Evolutionary conservation across 2,888 invertebrate genomes (phyloP).

Genomic region (Scaptomyza tumidula): DNA sequence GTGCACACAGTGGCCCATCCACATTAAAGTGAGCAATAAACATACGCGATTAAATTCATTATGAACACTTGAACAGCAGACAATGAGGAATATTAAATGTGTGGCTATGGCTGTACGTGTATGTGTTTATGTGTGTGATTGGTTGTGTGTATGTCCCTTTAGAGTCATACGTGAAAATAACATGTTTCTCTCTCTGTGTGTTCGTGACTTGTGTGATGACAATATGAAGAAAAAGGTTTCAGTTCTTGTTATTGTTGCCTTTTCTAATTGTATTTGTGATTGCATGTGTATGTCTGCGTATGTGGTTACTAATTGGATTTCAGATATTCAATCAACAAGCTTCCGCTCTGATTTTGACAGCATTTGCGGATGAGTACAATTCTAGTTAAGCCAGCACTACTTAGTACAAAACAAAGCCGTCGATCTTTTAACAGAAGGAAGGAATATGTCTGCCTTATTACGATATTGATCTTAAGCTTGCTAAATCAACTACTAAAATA

Average conservation of each 20-base stretch:
- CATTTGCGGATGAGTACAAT: conserved; percentile 18
- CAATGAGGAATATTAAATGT: conserved; percentile 69
- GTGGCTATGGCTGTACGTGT: conserved; percentile 1
- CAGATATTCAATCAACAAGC: conserved; percentile 66
- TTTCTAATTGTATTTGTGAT: conserved; percentile 60
- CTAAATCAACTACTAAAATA: background rate
- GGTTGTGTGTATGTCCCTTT: conserved; percentile 37
- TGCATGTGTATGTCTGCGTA: conserved; percentile 36
- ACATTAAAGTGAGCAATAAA: conserved; percentile 81
- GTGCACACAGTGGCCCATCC: conserved; percentile 5
- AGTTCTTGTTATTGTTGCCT: conserved; percentile 45
- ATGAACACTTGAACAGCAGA: conserved; percentile 79
- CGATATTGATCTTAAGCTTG: background rate
- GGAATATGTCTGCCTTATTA: background rate
- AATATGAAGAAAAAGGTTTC: conserved; percentile 46
- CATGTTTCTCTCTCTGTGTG: conserved; percentile 20
- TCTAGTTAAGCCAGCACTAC: background rate
- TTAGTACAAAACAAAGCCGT: background rate
- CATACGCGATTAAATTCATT: conserved; percentile 84
- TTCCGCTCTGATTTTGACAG: conserved; percentile 55
- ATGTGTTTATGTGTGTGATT: conserved; percentile 27
- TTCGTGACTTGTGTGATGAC: conserved; percentile 54
- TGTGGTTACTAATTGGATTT: conserved; percentile 69
- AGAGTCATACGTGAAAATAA: conserved; percentile 32
- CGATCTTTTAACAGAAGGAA: background rate